Conservation (phyloP, 2,113 vertebrate species). For the Cairina moschata region DNA sequence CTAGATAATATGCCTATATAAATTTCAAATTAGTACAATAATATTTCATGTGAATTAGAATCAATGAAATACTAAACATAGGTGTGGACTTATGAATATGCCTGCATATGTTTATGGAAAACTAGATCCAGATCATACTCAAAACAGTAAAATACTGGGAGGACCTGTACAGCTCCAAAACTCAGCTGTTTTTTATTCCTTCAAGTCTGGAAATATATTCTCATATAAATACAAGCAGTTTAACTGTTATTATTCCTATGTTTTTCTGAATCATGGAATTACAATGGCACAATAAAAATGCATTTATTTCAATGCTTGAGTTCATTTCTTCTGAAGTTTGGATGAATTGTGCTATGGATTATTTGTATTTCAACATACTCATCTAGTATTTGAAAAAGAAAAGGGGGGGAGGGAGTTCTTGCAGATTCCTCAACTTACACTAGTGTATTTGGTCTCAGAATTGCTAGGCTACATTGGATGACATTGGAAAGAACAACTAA, state of each 20-base stretch:
- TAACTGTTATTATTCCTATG: background rate
- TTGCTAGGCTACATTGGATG: background rate
- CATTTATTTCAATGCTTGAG: background rate
- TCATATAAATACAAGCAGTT: background rate
- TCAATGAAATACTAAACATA: background rate
- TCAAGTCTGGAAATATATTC: background rate
- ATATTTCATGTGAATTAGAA: background rate
- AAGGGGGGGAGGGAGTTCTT: background rate
- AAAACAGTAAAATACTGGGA: too few species aligned
- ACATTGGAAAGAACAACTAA: background rate
- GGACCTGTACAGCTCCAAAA: background rate
- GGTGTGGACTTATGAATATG: background rate
- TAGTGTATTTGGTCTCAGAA: background rate
- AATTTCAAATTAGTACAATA: background rate
- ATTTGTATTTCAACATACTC: background rate
- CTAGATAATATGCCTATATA: background rate
- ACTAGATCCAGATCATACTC: too few species aligned
- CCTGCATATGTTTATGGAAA: background rate
- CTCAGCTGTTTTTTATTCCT: background rate
- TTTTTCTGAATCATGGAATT: background rate
- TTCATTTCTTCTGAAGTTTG: background rate
- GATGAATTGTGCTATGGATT: background rate
- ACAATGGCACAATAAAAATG: background rate
- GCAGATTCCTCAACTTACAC: background rate
- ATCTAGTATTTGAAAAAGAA: background rate